Conservation (phyloP, 2,113 vertebrate species). For the Poeciliopsis occidentalis region DNA sequence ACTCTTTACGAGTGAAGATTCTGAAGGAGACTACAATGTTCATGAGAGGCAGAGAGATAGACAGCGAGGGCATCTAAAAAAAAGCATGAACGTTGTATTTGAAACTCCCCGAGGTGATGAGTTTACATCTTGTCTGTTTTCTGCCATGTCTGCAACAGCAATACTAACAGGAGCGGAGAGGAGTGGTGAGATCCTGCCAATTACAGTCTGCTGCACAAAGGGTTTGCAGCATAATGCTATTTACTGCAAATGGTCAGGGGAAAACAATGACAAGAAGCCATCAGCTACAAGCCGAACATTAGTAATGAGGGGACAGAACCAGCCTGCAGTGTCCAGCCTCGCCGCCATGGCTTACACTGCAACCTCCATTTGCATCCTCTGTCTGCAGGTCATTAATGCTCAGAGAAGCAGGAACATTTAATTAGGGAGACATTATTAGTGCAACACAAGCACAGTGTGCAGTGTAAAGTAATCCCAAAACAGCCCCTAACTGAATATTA, state of each 20-base stretch:
- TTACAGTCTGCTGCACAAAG: conserved; percentile 48
- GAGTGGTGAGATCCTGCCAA: conserved; percentile 55
- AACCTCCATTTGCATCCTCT: conserved; percentile 61
- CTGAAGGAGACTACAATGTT: conserved; percentile 30
- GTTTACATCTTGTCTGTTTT: conserved; percentile 69
- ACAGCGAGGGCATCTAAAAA: conserved; percentile 21
- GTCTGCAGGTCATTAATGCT: conserved; percentile 76
- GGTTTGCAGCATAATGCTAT: conserved; percentile 36
- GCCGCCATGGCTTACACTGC: conserved; percentile 49
- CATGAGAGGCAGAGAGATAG: conserved; percentile 11
- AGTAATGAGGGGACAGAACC: conserved; percentile 46
- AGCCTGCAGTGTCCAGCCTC: conserved; percentile 50
- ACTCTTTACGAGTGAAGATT: conserved; percentile 13
- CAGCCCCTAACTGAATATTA: conserved; percentile 66
- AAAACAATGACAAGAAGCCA: conserved; percentile 48
- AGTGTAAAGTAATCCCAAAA: conserved; percentile 59
- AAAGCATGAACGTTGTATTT: conserved; percentile 46
- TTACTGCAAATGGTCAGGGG: conserved; percentile 16
- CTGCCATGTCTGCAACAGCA: conserved; percentile 64
- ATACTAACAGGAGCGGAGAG: conserved; percentile 50
- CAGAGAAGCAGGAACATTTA: conserved; percentile 76
- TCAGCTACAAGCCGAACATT: conserved; percentile 30
- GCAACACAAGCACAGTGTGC: conserved; percentile 56
- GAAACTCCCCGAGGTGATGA: conserved; percentile 63
- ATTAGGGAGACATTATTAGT: conserved; percentile 74